Evolutionary conservation across 2,113 vertebrate species (phyloP), one percentile per base, ranked within the genome.

Genomic region (Melierax canorus): DNA sequence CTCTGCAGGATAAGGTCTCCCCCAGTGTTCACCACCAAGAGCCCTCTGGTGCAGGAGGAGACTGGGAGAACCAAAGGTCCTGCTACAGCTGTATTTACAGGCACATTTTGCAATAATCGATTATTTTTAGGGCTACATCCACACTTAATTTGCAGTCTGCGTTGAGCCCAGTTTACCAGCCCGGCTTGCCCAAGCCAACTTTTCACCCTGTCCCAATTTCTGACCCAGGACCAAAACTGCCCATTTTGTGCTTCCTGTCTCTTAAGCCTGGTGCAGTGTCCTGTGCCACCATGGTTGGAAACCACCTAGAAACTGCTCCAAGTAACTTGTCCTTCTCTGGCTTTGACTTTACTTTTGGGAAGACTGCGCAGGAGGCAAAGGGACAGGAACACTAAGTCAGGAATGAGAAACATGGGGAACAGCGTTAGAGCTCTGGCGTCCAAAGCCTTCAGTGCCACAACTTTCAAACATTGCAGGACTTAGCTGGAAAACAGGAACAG

Each of bases 161-260:
- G 7, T 3, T 27, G 15, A 59, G n/a, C 43, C 72, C 30, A 30
- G 11, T 11, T 32, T 16, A 22, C 46, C 69, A 62, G 64, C 58
- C 39, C 39, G 16, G 45, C 27, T 32, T 48, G 30, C 45, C 62
- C 45, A 48, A 46, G 15, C 14, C 32, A 60, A 0, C 17, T 39
- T 51, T 20, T 15, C 29, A n/a, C 12, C 26, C 38, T 41, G 29
- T 41, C 30, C 53, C 36, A 15, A 1, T 29, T 64, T 16, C 56
- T 17, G 23, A 56, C 21, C 34, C 78, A 34, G 21, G 15, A 60
- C 39, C 32, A 59, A 13, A 60, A 24, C 27, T 22, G 18, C 39
- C 79, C 1, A 0, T 9, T 55, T n/a, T 32, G 39, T 43, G 16
- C n/a, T 38, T 41, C 63, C 46, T 1, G 0, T 7, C 50, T 43